Base-by-base conservation (phyloP, 64 coral and sea anemone genomes). In the Stichodactyla mertensii region DNA sequence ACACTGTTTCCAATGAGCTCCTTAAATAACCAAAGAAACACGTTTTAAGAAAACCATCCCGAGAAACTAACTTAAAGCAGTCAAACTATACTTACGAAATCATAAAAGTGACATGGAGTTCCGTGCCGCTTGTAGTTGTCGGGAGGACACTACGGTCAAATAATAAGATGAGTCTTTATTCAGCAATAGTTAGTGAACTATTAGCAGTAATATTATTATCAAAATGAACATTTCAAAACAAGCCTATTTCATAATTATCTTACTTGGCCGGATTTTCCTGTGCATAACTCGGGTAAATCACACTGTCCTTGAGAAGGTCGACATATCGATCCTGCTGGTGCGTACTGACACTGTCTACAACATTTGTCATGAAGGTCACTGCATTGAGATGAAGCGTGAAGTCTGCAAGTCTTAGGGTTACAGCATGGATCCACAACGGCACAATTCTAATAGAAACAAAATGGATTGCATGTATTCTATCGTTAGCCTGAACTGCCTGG, bases 251-350 rank as follows among this genome's bases (percentile, higher is more conserved):
- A 45, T 45, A 58, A 15, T 58, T 74, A 0, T 0, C 69, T 74
- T 74, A 74, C 69, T 74, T 74, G 69, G 69, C 69, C 69, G 8
- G 89, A 91, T 54, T 58, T 64, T 28, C 89, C 89, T 13, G 45
- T 20, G 23, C 89, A 91, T 24, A 31, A 4, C 57, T 91, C 89
- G 64, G 28, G 56, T 13, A 91, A 84, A 87, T 91, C 89, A 31
- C 89, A 91, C n/a, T 36, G 67, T 57, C 85, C 85, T 16, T 26
- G 57, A 52, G 84, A 67, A 10, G 80, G 66, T 15, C 89, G 84
- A 66, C 89, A 91, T n/a, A 71, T 7, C 51, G 54, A 61, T 70
- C 89, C 89, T 23, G 62, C 23, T 2, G 89, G 89, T 57, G 84
- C 58, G 19, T 86, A 69, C 23, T 87, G 55, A 31, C 87, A 88